phyloP scores from a whole-genome alignment of 2,888 invertebrate genomes.

The Hermaeophaga mercurialis region DNA sequence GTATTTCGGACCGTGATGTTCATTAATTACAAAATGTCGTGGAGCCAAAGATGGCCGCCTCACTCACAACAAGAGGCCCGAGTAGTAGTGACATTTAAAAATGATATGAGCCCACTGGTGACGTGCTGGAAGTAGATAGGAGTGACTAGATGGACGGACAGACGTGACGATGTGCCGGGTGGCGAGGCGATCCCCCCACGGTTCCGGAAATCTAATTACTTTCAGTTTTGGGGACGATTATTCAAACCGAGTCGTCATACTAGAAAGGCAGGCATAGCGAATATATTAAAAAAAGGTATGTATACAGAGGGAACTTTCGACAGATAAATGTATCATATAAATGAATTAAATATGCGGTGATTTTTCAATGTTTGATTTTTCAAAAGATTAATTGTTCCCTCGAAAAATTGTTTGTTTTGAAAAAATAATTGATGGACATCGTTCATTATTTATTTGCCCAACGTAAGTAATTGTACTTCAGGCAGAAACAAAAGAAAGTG shows the following conservation, averaged over 20 bases:
- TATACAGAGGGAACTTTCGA: not conserved
- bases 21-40: constrained; percentile 51
- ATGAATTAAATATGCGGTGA: not conserved
- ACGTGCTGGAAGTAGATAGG: constrained; percentile 36
- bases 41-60: constrained; percentile 47
- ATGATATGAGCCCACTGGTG: constrained; percentile 43
- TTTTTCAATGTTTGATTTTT: too few species aligned
- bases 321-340: not conserved
- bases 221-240: constrained; percentile 26
- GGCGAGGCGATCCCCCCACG: constrained; percentile 4
- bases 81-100: constrained; percentile 48
- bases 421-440: too few species aligned
- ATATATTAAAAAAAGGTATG: constrained; percentile 14
- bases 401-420: too few species aligned
- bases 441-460: too few species aligned
- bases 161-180: constrained; percentile 24
- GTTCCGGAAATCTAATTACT: constrained; percentile 28
- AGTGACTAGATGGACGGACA: constrained; percentile 26
- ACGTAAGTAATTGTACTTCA: too few species aligned
- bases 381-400: too few species aligned
- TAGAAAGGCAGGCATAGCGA: constrained; percentile 11
- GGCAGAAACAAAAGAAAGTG: too few species aligned
- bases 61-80: constrained; percentile 35
- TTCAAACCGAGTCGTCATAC: constrained; percentile 21
- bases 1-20: constrained; percentile 28